These are phyloP conservation scores for Scotopteryx bipunctaria DNA, from an alignment of 2,888 invertebrate species.

Conservation along the genomic window DNA sequence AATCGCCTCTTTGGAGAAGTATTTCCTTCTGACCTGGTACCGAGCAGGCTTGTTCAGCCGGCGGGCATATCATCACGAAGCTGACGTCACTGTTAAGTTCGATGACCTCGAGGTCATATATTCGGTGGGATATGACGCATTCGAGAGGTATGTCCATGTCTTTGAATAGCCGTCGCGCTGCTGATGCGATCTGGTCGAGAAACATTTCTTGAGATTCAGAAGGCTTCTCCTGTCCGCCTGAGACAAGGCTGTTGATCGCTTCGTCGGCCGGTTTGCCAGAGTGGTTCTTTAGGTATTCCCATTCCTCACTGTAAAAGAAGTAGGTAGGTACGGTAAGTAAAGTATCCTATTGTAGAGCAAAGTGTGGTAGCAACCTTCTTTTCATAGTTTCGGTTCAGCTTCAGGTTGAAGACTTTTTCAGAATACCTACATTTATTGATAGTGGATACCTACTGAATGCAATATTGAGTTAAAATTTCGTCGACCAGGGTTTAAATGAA, in stretches of 20 bases:
- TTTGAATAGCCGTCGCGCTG: slow-evolving; percentile 89
- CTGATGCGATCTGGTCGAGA: slow-evolving; percentile 89
- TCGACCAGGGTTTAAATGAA: no score
- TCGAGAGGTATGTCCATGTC: slow-evolving; percentile 91
- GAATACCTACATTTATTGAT: no score
- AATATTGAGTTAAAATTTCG: no score
- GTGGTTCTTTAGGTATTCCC: slow-evolving; percentile 92
- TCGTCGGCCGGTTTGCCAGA: slow-evolving; percentile 68
- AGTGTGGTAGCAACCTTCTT: no score
- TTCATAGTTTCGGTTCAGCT: no score
- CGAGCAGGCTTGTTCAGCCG: slow-evolving; percentile 95
- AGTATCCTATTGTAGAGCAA: no score
- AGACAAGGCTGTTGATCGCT: slow-evolving; percentile 62
- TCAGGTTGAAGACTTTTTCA: no score
- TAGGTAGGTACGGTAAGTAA: no score
- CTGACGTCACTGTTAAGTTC: slow-evolving; percentile 96
- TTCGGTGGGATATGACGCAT: slow-evolving; percentile 88
- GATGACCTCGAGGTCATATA: slow-evolving; percentile 97
- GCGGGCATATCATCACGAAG: slow-evolving; percentile 95
- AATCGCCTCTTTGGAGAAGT: slow-evolving; percentile 91
- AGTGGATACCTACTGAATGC: no score
- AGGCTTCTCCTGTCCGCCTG: slow-evolving; percentile 69
- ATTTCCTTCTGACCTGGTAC: slow-evolving; percentile 94
- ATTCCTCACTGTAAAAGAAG: slow-evolving; percentile 92
- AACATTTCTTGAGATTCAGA: slow-evolving; percentile 92